These are phyloP conservation scores for Cepphus grylle DNA, from an alignment of 2,113 vertebrate genomes.

Conservation along the genomic window DNA sequence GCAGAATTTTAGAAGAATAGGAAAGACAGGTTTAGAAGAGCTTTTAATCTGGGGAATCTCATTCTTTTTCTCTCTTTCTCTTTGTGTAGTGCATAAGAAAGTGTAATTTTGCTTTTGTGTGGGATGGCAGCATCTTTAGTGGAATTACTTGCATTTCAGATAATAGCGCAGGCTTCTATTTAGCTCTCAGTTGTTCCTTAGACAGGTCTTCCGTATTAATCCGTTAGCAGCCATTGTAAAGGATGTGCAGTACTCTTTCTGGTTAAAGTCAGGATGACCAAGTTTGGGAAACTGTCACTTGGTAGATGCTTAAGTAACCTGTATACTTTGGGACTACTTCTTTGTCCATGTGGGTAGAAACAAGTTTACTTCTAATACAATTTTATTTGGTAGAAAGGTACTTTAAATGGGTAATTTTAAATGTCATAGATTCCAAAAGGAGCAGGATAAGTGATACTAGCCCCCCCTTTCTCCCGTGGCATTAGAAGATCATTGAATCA, in stretches of 20 bases:
- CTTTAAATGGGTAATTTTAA: neutral
- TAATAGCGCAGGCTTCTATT: neutral
- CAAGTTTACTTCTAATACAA: neutral
- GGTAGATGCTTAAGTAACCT: fast-evolving
- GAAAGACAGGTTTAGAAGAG: neutral
- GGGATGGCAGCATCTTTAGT: neutral
- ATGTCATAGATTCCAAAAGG: neutral
- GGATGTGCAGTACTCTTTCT: neutral
- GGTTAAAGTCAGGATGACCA: neutral
- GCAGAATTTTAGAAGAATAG: neutral
- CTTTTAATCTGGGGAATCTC: neutral
- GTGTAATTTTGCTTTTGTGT: neutral
- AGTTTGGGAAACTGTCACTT: neutral
- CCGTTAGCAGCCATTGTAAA: neutral
- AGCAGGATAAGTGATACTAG: neutral
- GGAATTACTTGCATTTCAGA: neutral
- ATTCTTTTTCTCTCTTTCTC: neutral
- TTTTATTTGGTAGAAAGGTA: neutral
- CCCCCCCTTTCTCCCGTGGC: neutral
- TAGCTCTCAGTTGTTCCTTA: neutral
- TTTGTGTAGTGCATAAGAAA: neutral
- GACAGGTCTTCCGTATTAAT: neutral
- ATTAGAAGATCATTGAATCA: neutral
- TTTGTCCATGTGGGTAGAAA: neutral
- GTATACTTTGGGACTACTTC: neutral